Evolutionary conservation across 35 echinoderm and acorn worm genomes (phyloP), one percentile per base, ranked within the genome.

Genomic region (Chiridota heheva): DNA sequence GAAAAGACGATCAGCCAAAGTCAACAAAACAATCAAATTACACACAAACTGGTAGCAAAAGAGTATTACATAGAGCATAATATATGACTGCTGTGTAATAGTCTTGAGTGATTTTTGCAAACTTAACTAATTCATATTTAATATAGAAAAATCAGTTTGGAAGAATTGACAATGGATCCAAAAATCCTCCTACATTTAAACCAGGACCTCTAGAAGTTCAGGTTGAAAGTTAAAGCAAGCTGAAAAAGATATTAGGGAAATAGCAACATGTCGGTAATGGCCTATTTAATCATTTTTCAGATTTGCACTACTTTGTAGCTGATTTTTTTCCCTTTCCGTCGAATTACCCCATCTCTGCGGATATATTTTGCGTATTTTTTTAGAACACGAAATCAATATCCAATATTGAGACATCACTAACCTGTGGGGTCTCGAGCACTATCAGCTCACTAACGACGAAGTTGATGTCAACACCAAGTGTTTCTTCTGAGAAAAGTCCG

Each of bases 361-460:
- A 36, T 32, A 3, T 3, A 8, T 5, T 22, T 10, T 25, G 18
- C 4, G 7, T 36, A 7, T 5, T 36, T 25, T 69, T 69, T 4
- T 36, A 35, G 18, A 32, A 25, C 20, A 20, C 1, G 1, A 17
- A n/a, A 26, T 39, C 33, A 6, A 39, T 72, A 4, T 2, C 38
- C 1, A 28, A 5, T 72, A 43, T 13, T 72, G 47, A 40, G 2
- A 28, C 38, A 1, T 1, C 42, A 4, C 37, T 78, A 36, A 86
- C 84, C 84, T 86, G 84, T 53, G 84, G 84, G 24, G 56, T 20
- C 41, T 78, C 40, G 33, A 86, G 12, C 17, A 86, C 78, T 32
- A 60, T 86, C 38, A 86, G 76, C 5, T 74, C 55, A 35, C 16
- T 86, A 36, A 86, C 69, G 36, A 35, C 35, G 3, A 86, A 36